Evolutionary conservation across 2,888 invertebrate genomes (phyloP).

Genomic region (Protodeltote pygarga): DNA sequence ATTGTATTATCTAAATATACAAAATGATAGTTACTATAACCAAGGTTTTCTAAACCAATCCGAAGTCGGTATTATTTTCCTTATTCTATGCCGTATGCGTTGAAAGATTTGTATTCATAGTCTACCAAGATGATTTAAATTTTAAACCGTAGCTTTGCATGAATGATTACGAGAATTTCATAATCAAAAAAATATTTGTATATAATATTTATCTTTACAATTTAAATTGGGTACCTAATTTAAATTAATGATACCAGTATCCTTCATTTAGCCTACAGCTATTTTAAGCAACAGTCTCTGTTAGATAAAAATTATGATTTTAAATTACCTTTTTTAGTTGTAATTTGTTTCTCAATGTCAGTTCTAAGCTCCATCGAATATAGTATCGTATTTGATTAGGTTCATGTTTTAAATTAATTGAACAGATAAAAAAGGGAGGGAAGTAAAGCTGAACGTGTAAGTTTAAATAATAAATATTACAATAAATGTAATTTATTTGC

Average conservation of each 20-base stretch:
- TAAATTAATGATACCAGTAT: constrained; percentile 6
- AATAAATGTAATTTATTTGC: constrained; percentile 13
- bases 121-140: too few species aligned
- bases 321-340: neutral
- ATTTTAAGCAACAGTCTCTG: constrained; percentile 2
- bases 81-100: too few species aligned
- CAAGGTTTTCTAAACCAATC: too few species aligned
- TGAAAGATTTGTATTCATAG: too few species aligned
- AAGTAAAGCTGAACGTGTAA: constrained; percentile 14
- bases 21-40: too few species aligned
- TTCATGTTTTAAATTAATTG: neutral
- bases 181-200: constrained; percentile 12
- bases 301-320: neutral
- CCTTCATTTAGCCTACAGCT: neutral
- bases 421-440: constrained; percentile 6
- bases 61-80: too few species aligned
- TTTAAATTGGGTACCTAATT: constrained; percentile 8
- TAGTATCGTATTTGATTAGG: too few species aligned
- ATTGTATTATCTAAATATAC: too few species aligned
- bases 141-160: constrained; percentile 4
- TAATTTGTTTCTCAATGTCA: neutral
- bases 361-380: neutral
- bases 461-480: constrained; percentile 6
- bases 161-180: constrained; percentile 6
- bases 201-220: constrained; percentile 4